These are phyloP conservation scores for Polypedilum vanderplanki DNA, from an alignment of 1,140 invertebrate genomes.

Conservation along the genomic window DNA sequence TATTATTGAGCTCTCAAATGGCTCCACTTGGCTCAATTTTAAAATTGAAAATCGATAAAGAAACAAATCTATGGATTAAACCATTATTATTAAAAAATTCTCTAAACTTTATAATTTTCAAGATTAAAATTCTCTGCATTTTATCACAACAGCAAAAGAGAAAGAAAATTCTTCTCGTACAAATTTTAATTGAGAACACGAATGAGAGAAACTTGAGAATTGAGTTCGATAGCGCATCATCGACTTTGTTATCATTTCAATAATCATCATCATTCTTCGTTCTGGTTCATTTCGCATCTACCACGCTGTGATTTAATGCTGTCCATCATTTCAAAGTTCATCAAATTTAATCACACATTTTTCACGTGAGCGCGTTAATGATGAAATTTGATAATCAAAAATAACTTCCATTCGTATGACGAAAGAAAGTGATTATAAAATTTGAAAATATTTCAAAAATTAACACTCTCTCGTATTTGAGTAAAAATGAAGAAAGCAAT, in stretches of 20 bases:
- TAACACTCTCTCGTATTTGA: too few relatives aligned
- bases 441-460: too few relatives aligned
- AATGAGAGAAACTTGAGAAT: neutral
- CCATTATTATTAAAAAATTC: neutral
- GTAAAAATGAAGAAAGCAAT: neutral
- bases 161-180: neutral
- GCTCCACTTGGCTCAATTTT: neutral
- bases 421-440: too few relatives aligned
- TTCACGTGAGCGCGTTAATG: neutral
- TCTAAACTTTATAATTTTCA: neutral
- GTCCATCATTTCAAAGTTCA: neutral
- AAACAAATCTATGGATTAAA: neutral
- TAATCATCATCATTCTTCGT: conserved; percentile 3
- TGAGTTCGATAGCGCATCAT: neutral
- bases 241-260: neutral
- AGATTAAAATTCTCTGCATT: neutral
- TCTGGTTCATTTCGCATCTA: neutral
- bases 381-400: conserved; percentile 7
- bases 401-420: neutral
- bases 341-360: neutral
- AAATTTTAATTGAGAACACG: too few relatives aligned
- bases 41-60: conserved; percentile 6
- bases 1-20: neutral
- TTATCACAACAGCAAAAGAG: neutral
- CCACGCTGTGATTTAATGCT: neutral